These are phyloP conservation scores for Dascillus cervinus DNA, from an alignment of 2,888 invertebrate species.

Conservation along the genomic window DNA sequence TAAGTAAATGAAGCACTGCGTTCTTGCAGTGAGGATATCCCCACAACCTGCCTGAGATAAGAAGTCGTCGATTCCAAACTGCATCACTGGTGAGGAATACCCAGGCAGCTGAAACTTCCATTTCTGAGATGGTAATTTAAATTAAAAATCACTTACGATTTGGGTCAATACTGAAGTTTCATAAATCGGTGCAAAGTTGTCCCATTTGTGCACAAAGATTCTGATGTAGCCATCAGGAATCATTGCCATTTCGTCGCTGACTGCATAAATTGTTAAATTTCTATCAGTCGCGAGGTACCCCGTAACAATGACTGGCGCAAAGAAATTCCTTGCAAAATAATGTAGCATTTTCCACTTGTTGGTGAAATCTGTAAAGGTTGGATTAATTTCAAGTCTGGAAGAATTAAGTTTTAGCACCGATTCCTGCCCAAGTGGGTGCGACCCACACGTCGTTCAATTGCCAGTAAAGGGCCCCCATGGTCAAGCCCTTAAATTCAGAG, in stretches of 20 bases:
- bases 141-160: too few species aligned
- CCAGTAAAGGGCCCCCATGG: slow-evolving; percentile 98
- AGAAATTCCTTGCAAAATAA: slow-evolving; percentile 80
- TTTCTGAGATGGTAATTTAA: too few species aligned
- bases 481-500: slow-evolving; percentile 54
- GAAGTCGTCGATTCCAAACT: slow-evolving; percentile 32
- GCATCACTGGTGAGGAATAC: slow-evolving; percentile 22
- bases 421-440: slow-evolving; percentile 91
- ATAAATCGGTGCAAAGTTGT: slow-evolving; percentile 25
- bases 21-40: slow-evolving; percentile 23
- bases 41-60: slow-evolving; percentile 35
- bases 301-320: slow-evolving; percentile 66
- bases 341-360: slow-evolving; percentile 54
- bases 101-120: too few species aligned
- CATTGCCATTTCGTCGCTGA: slow-evolving; percentile 49
- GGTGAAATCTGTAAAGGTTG: slow-evolving; percentile 29
- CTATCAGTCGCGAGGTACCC: slow-evolving; percentile 44
- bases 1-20: slow-evolving; percentile 42
- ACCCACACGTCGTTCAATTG: slow-evolving; percentile 98
- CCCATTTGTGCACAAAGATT: slow-evolving; percentile 54
- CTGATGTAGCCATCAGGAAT: slow-evolving; percentile 42
- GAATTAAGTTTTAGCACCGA: slow-evolving; percentile 48
- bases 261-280: slow-evolving; percentile 52
- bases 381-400: too few species aligned
- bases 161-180: too few species aligned